Base-by-base conservation (phyloP, 2,888 invertebrate species). In the Aricia artaxerxes region DNA sequence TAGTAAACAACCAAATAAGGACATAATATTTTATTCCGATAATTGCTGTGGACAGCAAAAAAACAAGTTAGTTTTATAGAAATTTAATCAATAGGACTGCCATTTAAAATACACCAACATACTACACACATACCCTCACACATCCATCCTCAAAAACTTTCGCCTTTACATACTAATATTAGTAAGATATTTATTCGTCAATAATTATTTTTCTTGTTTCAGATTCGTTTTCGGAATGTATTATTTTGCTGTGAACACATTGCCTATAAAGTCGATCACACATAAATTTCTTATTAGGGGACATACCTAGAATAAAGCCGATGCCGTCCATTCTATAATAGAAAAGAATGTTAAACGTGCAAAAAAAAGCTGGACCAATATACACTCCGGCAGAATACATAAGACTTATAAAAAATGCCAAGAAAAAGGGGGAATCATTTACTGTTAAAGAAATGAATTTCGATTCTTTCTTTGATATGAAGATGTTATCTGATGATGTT, bases 391-490 rank as follows among this genome's bases (percentile, higher is more conserved):
- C 4, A 13, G 7, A 73, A 40, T 73, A 73, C 40, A 16, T 40
- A 73, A 1, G 6, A 1, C 13, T 73, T 4, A 73, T 73, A 73
- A 5, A 13, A 40, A 16, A 16, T 16, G 73, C 73, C 1, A 73
- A 40, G 11, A 72, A 40, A 16, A 40, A 13, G 6, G 40, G 60
- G 53, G 31, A n/a, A 79, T 80, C 84, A 7, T 84, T 82, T 73
- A 80, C 78, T 60, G 83, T 85, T 1, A 53, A 80, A 72, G 85
- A 85, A 82, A 80, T 85, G 81, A 82, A 78, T 40, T 82, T 82
- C 81, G 80, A 82, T 77, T 78, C 80, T 53, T 86, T 85, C 83
- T 82, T 81, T 78, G 83, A 86, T 78, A 31, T 85, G 38, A 84
- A 86, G 80, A 40, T 75, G 38, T 79, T 84, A 73, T 60, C 35